Base-by-base conservation (phyloP, 2,113 vertebrate species). In the Pica pica region DNA sequence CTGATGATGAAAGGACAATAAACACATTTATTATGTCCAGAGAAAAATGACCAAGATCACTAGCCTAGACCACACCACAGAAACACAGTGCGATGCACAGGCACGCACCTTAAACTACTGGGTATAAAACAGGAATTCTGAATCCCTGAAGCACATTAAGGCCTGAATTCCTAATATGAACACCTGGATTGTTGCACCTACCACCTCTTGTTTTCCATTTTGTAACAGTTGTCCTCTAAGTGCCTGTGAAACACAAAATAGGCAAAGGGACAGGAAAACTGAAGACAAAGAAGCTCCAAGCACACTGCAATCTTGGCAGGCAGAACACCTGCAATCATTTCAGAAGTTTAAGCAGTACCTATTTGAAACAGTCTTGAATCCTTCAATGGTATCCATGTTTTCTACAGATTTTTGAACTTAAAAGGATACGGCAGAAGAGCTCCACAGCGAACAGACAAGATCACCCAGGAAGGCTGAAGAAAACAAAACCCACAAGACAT, bases 391-490 rank as follows among this genome's bases (percentile, higher is more conserved):
- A 47, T 22, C 42, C 16, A 47, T 61, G 8, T 18, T 90, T 90
- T 33, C 24, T 42, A 55, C 4, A 88, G 44, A 83, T 89, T 84
- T 69, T 60, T 87, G 33, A 77, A 63, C 15, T 57, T 30, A 65
- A 99, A 83, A 99, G 99, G 99, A 99, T 99, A 99, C 99, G 99
- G 99, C 76, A 99, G 97, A 74, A 99, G 98, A 94, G 98, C 98
- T 97, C 99, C 99, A 98, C 99, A 99, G 76, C 98, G 98, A 53
- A 99, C 99, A 3, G 99, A 99, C 84, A 99, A 96, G 49, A 98
- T 98, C 93, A 99, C 99, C 99, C 99, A 99, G 30, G 99, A 99
- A 24, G 99, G 99, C 99, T 99, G 98, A 24, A 90, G 37, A 98
- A 97, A 84, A 89, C 9, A 93, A 97, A 94, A 77, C 37, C 1